Evolutionary conservation across 2,888 invertebrate genomes (phyloP).

Genomic region (Nematopogon swammerdamellus): DNA sequence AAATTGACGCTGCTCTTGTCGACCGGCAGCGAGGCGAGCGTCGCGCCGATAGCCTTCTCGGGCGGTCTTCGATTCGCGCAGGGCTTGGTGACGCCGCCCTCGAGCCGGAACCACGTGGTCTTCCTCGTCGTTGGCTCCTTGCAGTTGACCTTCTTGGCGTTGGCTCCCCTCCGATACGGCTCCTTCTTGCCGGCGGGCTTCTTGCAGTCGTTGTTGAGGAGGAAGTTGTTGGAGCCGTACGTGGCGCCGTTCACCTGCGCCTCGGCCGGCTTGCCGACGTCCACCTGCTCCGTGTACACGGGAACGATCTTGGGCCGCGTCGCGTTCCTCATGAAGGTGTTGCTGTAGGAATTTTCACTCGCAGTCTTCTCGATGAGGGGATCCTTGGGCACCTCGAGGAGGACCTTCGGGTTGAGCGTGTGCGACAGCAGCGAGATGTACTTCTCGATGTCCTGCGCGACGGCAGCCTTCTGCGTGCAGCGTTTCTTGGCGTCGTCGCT

Average conservation of each 20-base stretch:
- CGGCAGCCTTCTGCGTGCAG: constrained; percentile 45
- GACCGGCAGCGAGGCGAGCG: constrained; percentile 3
- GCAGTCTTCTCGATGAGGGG: constrained; percentile 10
- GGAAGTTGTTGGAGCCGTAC: constrained; percentile 44
- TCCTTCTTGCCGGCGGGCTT: constrained; percentile 29
- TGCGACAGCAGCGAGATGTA: constrained; percentile 49
- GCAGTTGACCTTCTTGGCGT: neutral
- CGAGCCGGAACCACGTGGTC: neutral
- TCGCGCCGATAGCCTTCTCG: neutral
- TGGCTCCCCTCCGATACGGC: constrained; percentile 22
- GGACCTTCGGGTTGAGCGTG: constrained; percentile 45
- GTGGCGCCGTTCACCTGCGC: constrained; percentile 38
- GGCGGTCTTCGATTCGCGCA: neutral
- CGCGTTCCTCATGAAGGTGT: neutral
- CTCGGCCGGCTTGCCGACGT: neutral
- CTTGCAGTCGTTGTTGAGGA: constrained; percentile 30
- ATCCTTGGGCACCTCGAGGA: constrained; percentile 41
- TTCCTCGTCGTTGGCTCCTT: neutral
- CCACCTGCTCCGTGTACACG: neutral
- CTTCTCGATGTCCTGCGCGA: constrained; percentile 45
- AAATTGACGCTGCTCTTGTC: constrained; percentile 24
- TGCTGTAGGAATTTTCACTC: neutral
- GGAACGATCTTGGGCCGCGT: neutral
- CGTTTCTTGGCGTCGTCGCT: constrained; percentile 37
- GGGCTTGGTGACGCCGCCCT: neutral